These are phyloP conservation scores for Limnephilus rhombicus DNA, from an alignment of 2,888 invertebrate species.

Conservation along the genomic window DNA sequence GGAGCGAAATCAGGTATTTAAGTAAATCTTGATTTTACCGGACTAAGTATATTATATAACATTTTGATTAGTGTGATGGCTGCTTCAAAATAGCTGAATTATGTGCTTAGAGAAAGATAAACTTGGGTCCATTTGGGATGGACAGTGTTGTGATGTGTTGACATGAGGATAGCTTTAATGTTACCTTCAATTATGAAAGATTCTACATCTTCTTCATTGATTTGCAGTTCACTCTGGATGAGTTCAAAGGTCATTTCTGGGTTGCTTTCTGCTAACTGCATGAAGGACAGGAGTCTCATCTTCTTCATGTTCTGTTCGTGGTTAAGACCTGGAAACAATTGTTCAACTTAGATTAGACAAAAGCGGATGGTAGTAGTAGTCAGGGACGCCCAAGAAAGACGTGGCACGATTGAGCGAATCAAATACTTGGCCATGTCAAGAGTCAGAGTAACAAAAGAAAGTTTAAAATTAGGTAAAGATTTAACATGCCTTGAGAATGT, in stretches of 20 bases:
- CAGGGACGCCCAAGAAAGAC: no score
- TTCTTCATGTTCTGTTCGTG: conserved; percentile 97
- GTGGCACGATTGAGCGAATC: no score
- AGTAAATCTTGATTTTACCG: no score
- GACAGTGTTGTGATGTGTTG: not conserved
- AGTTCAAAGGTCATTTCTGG: conserved; percentile 95
- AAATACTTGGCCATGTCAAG: no score
- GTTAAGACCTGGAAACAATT: conserved; percentile 82
- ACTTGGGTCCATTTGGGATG: no score
- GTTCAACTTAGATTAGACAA: conserved; percentile 55
- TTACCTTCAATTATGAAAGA: conserved; percentile 96
- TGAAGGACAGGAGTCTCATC: conserved; percentile 97
- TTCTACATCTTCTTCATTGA: conserved; percentile 93
- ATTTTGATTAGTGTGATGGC: no score
- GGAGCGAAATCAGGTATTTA: no score
- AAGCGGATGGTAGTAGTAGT: no score
- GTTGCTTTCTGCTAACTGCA: conserved; percentile 97
- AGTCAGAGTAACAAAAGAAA: no score
- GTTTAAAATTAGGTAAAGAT: not conserved
- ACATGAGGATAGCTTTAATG: not conserved
- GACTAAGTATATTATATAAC: no score
- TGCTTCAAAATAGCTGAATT: not conserved
- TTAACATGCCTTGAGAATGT: conserved; percentile 78
- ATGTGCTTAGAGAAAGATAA: no score
- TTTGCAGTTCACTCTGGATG: conserved; percentile 92